A percentile compares a stretch with the other conserved stretches of the same genome.
These are phyloP conservation scores for Propithecus deckenii DNA, from an alignment of 2,797 vertebrate genomes.

Conservation along the genomic window DNA sequence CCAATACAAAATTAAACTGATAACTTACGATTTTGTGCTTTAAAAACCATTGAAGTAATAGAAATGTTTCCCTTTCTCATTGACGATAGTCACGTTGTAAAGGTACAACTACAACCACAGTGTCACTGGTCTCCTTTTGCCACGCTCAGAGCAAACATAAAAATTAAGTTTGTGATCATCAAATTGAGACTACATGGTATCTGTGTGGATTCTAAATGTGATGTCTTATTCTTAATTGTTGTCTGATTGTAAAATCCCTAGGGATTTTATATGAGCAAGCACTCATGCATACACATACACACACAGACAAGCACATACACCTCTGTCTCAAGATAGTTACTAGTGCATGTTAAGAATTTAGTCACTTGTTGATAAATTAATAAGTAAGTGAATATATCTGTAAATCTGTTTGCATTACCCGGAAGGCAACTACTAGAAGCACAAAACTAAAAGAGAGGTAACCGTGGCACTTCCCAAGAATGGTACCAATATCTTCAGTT, in stretches of 20 bases:
- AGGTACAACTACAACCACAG: not conserved
- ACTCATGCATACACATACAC: fast-evolving
- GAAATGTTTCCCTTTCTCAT: not conserved
- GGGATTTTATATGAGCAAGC: not conserved
- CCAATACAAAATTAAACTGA: not conserved
- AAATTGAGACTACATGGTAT: not conserved
- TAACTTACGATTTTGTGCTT: not conserved
- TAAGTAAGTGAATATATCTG: not conserved
- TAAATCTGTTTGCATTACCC: not conserved
- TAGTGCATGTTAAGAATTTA: not conserved
- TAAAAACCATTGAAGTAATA: not conserved
- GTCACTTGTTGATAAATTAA: not conserved
- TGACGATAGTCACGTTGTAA: not conserved
- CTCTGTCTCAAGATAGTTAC: not conserved
- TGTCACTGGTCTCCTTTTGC: not conserved
- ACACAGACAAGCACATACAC: not conserved
- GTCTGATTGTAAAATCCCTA: not conserved
- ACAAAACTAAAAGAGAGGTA: not conserved
- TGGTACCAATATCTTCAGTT: not conserved
- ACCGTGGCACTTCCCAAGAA: not conserved
- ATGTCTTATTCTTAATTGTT: not conserved
- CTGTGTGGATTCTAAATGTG: not conserved
- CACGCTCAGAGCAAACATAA: not conserved
- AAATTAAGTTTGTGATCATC: not conserved
- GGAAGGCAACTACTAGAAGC: not conserved